These are phyloP conservation scores for Lampropteryx suffumata DNA, from an alignment of 2,888 invertebrate species.

Conservation along the genomic window DNA sequence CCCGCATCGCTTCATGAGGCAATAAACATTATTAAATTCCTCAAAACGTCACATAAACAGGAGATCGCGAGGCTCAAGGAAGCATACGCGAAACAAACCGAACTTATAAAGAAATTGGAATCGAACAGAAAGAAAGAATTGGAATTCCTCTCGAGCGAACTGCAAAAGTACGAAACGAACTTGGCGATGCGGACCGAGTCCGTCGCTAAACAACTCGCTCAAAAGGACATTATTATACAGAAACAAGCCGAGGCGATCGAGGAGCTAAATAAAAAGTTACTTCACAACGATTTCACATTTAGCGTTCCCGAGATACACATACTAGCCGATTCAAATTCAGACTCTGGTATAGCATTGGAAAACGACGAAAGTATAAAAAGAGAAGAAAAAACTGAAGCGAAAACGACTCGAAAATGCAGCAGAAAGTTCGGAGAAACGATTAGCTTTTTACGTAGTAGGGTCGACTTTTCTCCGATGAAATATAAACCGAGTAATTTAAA, in stretches of 20 bases:
- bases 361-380: constrained; percentile 62
- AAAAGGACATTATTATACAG: constrained; percentile 70
- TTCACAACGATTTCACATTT: constrained; percentile 44
- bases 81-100: constrained; percentile 63
- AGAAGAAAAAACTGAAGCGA: constrained; percentile 58
- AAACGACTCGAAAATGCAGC: constrained; percentile 68
- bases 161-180: constrained; percentile 74
- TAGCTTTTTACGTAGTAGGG: constrained; percentile 67
- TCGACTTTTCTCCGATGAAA: constrained; percentile 78
- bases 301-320: constrained; percentile 64
- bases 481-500: constrained; percentile 68
- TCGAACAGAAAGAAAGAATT: constrained; percentile 71
- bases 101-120: constrained; percentile 71
- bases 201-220: constrained; percentile 66
- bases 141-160: constrained; percentile 71
- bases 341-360: constrained; percentile 73
- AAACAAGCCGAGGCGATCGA: constrained; percentile 65
- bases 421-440: constrained; percentile 74
- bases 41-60: constrained; percentile 72
- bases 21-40: constrained; percentile 73
- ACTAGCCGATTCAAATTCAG: constrained; percentile 72
- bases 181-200: constrained; percentile 67
- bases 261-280: constrained; percentile 60
- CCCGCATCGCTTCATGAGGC: constrained; percentile 74
- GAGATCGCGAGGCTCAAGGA: constrained; percentile 69